These are phyloP conservation scores for Rhinopomastus cyanomelas DNA, from an alignment of 2,113 vertebrate species.

Conservation along the genomic window DNA sequence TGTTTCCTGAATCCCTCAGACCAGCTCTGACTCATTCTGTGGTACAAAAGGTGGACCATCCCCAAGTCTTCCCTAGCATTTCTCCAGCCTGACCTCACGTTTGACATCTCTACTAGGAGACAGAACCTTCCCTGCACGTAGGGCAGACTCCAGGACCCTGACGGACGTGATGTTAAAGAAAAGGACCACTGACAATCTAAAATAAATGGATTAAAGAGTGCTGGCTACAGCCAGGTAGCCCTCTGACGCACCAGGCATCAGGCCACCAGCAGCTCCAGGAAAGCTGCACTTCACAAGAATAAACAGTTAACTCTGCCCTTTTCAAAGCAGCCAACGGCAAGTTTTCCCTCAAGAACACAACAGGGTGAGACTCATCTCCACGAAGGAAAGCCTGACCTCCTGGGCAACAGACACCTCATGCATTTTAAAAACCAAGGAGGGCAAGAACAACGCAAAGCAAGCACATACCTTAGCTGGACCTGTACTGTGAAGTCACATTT, in stretches of 20 bases:
- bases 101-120: background rate
- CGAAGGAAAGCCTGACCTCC: background rate
- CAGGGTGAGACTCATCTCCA: background rate
- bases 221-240: background rate
- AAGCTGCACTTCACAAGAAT: background rate
- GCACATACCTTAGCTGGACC: slow-evolving; percentile 92
- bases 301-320: background rate
- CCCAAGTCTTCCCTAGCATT: background rate
- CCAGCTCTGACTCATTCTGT: background rate
- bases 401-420: background rate
- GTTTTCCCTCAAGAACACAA: background rate
- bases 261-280: background rate
- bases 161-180: accelerated
- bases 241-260: accelerated
- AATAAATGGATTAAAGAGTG: background rate
- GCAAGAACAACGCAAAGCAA: background rate
- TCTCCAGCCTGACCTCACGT: background rate
- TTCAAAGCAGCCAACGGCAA: background rate
- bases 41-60: background rate
- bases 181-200: background rate
- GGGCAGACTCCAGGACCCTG: background rate
- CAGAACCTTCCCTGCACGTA: background rate
- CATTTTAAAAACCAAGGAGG: background rate
- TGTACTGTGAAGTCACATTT: slow-evolving; percentile 99
- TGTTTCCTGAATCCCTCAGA: background rate